These are phyloP conservation scores for Myiotriccus ornatus DNA, from an alignment of 2,797 vertebrate genomes.

Conservation along the genomic window DNA sequence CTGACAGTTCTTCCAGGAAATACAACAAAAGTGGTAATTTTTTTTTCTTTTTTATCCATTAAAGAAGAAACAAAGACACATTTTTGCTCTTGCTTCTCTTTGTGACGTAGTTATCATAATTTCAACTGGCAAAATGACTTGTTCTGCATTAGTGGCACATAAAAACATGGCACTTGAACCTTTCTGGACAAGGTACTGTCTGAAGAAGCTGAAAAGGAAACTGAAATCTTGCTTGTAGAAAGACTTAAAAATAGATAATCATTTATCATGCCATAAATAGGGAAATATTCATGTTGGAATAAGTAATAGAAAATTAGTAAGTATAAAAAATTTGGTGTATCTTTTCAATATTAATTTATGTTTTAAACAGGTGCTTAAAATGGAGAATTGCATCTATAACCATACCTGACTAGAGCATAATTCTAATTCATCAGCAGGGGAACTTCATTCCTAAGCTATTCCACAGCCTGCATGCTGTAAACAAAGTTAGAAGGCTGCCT, in stretches of 20 bases:
- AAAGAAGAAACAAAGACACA: not conserved
- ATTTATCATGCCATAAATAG: not conserved
- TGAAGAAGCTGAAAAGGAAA: not conserved
- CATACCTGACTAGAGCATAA: not conserved
- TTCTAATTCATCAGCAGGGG: not conserved
- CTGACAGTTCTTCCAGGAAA: conserved; percentile 25
- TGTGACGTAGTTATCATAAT: not conserved
- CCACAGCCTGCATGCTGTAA: not conserved
- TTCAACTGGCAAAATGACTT: not conserved
- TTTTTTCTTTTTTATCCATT: not conserved
- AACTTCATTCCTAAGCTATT: not conserved
- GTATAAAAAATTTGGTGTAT: not conserved
- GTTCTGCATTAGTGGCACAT: not conserved
- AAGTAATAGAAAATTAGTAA: not conserved
- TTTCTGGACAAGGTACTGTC: not conserved
- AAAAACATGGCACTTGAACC: not conserved
- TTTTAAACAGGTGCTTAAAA: not conserved
- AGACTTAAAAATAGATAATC: not conserved
- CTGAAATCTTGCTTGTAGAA: not conserved
- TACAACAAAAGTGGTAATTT: not conserved
- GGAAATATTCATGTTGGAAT: not conserved
- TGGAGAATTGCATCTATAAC: not conserved
- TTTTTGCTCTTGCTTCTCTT: conserved; percentile 6
- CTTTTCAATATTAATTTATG: not conserved
- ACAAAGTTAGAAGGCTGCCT: not conserved